Conservation (phyloP, 1,140 invertebrate genomes). For the Nylanderia fulva region DNA sequence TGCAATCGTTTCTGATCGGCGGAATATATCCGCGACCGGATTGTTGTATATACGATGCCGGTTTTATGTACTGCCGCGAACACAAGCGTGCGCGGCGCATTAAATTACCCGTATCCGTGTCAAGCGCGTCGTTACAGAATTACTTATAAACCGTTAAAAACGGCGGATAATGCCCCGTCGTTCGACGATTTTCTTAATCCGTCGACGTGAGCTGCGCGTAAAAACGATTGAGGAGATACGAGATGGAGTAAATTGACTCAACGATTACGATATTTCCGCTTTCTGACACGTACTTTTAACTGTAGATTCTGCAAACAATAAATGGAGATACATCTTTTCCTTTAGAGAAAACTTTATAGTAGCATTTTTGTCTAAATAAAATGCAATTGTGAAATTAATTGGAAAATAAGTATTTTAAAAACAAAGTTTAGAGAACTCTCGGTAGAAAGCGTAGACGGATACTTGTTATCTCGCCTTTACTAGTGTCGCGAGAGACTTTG, state of each 20-base stretch:
- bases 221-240: neutral
- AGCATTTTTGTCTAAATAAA: neutral
- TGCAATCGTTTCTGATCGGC: constrained; percentile 78
- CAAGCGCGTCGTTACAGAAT: constrained; percentile 75
- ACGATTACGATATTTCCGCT: neutral
- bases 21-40: constrained; percentile 58
- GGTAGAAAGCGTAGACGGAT: neutral
- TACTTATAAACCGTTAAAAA: constrained; percentile 55
- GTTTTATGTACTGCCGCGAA: constrained; percentile 25
- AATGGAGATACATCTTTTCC: neutral
- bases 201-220: neutral
- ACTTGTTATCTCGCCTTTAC: neutral
- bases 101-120: constrained; percentile 78
- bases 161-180: constrained; percentile 27
- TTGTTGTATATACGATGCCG: constrained; percentile 26
- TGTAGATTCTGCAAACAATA: neutral
- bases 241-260: neutral
- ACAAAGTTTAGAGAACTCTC: neutral
- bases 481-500: neutral
- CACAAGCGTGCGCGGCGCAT: constrained; percentile 51
- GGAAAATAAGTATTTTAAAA: neutral
- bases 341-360: neutral
- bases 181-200: constrained; percentile 39
- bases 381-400: neutral
- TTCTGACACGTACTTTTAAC: neutral